Evolutionary conservation across 1,140 invertebrate species (phyloP).

Genomic region (Drosophila persimilis): DNA sequence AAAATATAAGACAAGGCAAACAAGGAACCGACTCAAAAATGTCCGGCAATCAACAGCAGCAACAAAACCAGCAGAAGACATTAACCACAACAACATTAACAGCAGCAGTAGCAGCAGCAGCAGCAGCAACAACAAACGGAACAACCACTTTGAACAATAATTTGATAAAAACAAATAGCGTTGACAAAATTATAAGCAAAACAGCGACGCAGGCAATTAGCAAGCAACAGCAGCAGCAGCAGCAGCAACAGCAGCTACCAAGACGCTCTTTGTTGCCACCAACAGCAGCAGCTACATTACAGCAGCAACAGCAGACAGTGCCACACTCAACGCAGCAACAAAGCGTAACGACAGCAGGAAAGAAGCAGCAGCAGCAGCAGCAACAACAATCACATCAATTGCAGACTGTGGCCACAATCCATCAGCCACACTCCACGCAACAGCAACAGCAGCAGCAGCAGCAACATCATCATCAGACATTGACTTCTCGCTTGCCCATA

Average conservation of each 20-base stretch:
- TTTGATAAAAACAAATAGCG: conserved; percentile 75
- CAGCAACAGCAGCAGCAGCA: conserved; percentile 47
- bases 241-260: conserved; percentile 45
- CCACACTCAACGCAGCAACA: conserved; percentile 54
- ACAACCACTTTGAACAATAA: conserved; percentile 65
- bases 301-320: conserved; percentile 19
- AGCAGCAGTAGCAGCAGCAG: conserved; percentile 24
- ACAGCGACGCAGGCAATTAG: conserved; percentile 66
- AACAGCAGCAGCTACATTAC: conserved; percentile 30
- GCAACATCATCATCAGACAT: conserved; percentile 44
- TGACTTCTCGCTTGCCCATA: conserved; percentile 47
- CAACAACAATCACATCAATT: conserved; percentile 72
- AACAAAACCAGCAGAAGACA: conserved; percentile 46
- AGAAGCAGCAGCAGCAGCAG: conserved; percentile 44
- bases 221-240: conserved; percentile 63
- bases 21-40: conserved; percentile 72
- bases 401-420: conserved; percentile 80
- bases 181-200: conserved; percentile 74
- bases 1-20: conserved; percentile 54
- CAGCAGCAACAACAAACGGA: conserved; percentile 47
- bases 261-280: conserved; percentile 65
- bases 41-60: conserved; percentile 75
- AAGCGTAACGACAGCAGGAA: conserved; percentile 54
- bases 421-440: conserved; percentile 74
- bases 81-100: conserved; percentile 26